Evolutionary conservation across 2,113 vertebrate species (phyloP).

Genomic region (Aleadryas rufinucha): DNA sequence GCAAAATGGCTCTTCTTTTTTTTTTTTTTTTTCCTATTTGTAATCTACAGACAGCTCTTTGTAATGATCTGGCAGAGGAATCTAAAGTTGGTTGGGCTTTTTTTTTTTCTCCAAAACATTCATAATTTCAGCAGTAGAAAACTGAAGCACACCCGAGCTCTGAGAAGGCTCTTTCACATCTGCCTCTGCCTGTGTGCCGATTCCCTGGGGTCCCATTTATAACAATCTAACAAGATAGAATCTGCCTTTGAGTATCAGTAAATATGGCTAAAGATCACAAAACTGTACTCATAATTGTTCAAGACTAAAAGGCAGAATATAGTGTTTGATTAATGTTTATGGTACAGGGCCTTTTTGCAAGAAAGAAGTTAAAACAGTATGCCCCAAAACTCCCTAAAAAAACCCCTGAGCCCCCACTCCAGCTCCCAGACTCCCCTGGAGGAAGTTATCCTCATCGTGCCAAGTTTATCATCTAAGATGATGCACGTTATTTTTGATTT

Average conservation of each 20-base stretch:
- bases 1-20: background rate
- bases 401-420: fast-evolving
- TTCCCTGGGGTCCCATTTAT: conserved; percentile 76
- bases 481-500: background rate
- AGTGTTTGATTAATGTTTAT: conserved; percentile 73
- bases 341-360: conserved; percentile 42
- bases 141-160: conserved; percentile 33
- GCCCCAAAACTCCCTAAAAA: background rate
- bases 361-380: conserved; percentile 36
- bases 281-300: conserved; percentile 70
- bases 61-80: conserved; percentile 55
- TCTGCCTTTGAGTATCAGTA: conserved; percentile 81
- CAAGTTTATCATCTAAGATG: background rate
- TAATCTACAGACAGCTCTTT: background rate
- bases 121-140: conserved; percentile 59
- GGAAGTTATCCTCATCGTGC: background rate
- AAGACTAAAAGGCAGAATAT: conserved; percentile 68
- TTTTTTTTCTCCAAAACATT: conserved; percentile 23
- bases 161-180: conserved; percentile 67
- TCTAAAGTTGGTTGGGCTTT: background rate
- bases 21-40: background rate
- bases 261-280: conserved; percentile 80
- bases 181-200: conserved; percentile 65
- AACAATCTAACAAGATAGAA: conserved; percentile 79
- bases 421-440: background rate